Base-by-base conservation (phyloP, 1,140 invertebrate genomes). In the Drosophila willistoni region DNA sequence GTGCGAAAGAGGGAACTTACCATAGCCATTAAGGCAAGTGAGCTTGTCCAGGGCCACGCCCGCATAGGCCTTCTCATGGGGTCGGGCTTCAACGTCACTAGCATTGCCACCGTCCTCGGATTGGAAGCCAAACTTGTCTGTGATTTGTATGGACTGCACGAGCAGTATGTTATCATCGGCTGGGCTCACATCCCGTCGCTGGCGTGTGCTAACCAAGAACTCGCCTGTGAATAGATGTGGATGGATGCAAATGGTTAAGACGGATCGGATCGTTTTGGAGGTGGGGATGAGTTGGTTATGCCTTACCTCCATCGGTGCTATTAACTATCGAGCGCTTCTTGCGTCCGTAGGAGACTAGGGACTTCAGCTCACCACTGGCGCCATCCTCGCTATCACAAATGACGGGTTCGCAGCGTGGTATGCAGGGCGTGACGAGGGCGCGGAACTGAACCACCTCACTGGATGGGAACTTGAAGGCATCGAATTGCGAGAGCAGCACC, bases 401-500 rank as follows among this genome's bases (percentile, higher is more conserved):
- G 7, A 97, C 97, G 4, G 97, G 97, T 91, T 98, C 97, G 89
- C 97, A 98, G 29, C 95, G 95, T 1, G 97, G 97, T 94, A 98
- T 96, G 92, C 97, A 98, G 0, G 97, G 97, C 2, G 97, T 98
- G 13, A 98, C 97, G 78, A 98, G 91, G 7, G 97, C 97, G 63
- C 97, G 95, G 95, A 98, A 98, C 92, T 98, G 97, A 0, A 98
- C 97, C 41, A 98, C 95, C 92, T 98, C 97, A 1, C 97, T 98
- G 33, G 97, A 97, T 1, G 97, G 97, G 93, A 98, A 98, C 91
- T 98, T 98, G 95, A 98, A 98, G n/a, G 97, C 97, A 91, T 98
- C 97, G 93, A 98, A 98, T 91, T 97, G 96, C 1, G 97, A 97
- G 51, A 97, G 92, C n/a, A 98, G 93, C 68, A 92, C 81, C 73